Percentiles rank a stretch among this genome's conserved stretches.
Evolutionary conservation across 2,888 invertebrate species (phyloP).

Genomic region (Drosophila sordidula): DNA sequence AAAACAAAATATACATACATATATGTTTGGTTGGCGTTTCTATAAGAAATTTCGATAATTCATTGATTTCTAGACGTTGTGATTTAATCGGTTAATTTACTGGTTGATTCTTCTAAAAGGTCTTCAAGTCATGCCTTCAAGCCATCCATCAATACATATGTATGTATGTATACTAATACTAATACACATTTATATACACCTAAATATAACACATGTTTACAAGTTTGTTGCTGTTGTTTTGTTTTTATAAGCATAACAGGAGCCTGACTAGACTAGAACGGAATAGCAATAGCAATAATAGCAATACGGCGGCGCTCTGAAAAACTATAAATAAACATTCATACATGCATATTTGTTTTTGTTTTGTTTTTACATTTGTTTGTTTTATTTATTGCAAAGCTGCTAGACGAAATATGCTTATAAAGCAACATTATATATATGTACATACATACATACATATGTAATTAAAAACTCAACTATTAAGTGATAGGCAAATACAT

Average conservation of each 20-base stretch:
- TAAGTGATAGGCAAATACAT: neutral
- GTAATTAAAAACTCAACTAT: neutral
- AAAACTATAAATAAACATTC: conserved; percentile 49
- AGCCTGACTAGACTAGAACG: conserved; percentile 29
- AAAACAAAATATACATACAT: no score
- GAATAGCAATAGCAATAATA: conserved; percentile 18
- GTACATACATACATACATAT: neutral
- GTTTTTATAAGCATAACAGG: conserved; percentile 28
- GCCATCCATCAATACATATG: neutral
- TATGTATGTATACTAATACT: neutral
- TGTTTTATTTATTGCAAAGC: conserved; percentile 4
- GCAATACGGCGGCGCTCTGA: conserved; percentile 9
- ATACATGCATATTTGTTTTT: conserved; percentile 16
- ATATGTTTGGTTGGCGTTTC: no score
- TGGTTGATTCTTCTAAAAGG: no score
- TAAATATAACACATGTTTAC: conserved; percentile 8
- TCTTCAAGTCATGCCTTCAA: no score
- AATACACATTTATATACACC: conserved; percentile 2
- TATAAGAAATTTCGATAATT: no score
- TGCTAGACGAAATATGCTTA: neutral
- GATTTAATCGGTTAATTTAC: no score
- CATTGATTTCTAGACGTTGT: no score
- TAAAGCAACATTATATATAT: neutral
- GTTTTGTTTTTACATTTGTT: conserved; percentile 18
- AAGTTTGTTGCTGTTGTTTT: conserved; percentile 13